Evolutionary conservation across 64 coral and sea anemone species (phyloP).

Genomic region (Montipora foliosa): DNA sequence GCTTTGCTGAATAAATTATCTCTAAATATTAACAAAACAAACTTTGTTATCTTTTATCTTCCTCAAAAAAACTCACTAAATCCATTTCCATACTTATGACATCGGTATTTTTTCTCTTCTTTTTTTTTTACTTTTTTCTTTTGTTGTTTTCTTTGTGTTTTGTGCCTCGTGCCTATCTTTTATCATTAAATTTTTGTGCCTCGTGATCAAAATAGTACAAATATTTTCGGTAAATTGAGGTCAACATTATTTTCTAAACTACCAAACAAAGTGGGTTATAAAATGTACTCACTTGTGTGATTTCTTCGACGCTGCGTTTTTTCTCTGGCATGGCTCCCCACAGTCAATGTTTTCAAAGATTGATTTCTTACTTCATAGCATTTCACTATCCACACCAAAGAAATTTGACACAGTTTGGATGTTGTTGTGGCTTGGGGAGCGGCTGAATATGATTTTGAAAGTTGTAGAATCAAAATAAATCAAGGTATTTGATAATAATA

Average conservation of each 20-base stretch:
- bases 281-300: neutral
- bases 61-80: too few relatives aligned
- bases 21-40: too few relatives aligned
- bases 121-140: too few relatives aligned
- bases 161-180: too few relatives aligned
- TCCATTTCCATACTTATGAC: too few relatives aligned
- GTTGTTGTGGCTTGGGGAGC: neutral
- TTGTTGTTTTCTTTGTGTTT: too few relatives aligned
- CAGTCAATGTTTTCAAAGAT: neutral
- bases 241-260: neutral
- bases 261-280: neutral
- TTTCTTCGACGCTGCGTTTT: neutral
- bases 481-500: too few relatives aligned
- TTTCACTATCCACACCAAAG: neutral
- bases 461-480: too few relatives aligned
- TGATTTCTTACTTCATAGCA: neutral
- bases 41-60: too few relatives aligned
- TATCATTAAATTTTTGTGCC: too few relatives aligned
- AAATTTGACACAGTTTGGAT: neutral
- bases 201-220: neutral
- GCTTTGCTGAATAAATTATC: too few relatives aligned
- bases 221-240: neutral
- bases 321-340: neutral
- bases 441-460: neutral
- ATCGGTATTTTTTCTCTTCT: too few relatives aligned